Percentiles rank a stretch among this genome's conserved stretches.
phyloP scores from a whole-genome alignment of 1,140 invertebrate species.

The honey bee (Apis mellifera) region Amel_HAv3.1 CM009939.2:8535001-8535500 shows the following conservation, averaged over 20 bases:
- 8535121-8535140: too few species aligned
- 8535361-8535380: slow-evolving; percentile 7
- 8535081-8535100: too few species aligned
- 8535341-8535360: slow-evolving; percentile 1
- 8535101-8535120: too few species aligned
- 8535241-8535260: neutral
- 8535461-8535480: slow-evolving; percentile 54
- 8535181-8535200: neutral
- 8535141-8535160: neutral
- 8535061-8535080: too few species aligned
- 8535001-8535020: too few species aligned
- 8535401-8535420: neutral
- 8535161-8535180: too few species aligned
- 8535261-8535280: neutral
- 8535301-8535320: neutral
- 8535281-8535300: neutral
- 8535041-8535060: too few species aligned
- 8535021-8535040: too few species aligned
- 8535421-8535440: slow-evolving; percentile 58
- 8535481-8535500: slow-evolving; percentile 68
- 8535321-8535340: slow-evolving; percentile 27
- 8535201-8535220: neutral
- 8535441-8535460: slow-evolving; percentile 65
- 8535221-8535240: neutral
- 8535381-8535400: slow-evolving; percentile 19